phyloP scores from a whole-genome alignment of 1,140 invertebrate species.

The Tetramorium parvispinum region DNA sequence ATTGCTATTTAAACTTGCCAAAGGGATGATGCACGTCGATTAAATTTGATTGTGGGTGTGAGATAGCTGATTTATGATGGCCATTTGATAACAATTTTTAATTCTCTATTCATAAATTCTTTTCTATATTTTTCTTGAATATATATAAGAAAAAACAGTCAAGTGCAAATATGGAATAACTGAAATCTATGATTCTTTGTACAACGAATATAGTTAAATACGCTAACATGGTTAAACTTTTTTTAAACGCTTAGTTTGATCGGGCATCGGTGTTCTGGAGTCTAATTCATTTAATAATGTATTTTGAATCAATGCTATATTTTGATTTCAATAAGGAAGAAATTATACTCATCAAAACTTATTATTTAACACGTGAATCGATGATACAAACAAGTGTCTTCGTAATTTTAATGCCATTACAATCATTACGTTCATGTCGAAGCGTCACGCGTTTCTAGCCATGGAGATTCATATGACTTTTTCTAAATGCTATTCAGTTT shows the following conservation, averaged over 20 bases:
- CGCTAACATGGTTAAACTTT: background rate
- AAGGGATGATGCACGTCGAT: background rate
- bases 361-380: background rate
- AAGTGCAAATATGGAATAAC: background rate
- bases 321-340: background rate
- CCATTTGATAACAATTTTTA: background rate
- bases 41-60: background rate
- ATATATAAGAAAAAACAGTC: background rate
- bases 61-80: background rate
- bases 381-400: background rate
- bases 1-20: background rate
- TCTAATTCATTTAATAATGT: background rate
- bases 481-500: constrained; percentile 36
- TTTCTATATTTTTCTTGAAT: background rate
- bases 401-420: constrained; percentile 4
- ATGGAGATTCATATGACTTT: constrained; percentile 32
- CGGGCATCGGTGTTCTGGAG: background rate
- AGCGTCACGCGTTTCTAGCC: constrained; percentile 22
- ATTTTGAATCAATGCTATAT: background rate
- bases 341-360: background rate
- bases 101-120: background rate
- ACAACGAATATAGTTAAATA: background rate
- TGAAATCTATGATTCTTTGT: background rate
- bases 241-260: background rate
- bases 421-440: background rate